Evolutionary conservation across 2,888 invertebrate species (phyloP), one percentile per base, ranked within the genome.

Genomic region (Hypomecis atomaria): DNA sequence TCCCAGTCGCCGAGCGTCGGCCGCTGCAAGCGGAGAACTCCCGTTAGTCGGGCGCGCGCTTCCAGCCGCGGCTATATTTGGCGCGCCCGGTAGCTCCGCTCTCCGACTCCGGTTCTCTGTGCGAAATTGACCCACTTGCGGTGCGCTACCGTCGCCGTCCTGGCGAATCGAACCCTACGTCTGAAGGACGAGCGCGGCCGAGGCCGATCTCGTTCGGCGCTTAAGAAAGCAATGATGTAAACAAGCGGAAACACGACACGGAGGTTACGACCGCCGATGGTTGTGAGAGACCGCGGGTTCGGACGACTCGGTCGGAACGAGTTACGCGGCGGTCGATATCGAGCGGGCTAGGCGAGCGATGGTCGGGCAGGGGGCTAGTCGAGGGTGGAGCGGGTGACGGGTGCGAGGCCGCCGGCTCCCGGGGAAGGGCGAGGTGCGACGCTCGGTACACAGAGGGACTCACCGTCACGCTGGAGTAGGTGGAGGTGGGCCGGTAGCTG

Each of bases 1-100:
- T 97, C 96, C 97, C 97, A 97, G 82, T 97, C 96, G 83, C 97
- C 95, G 88, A 94, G 92, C 78, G 93, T 91, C 87, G 94, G 94
- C 92, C 94, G 95, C 96, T 96, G 95, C 92, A 95, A 95, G 92
- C 89, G 89, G 86, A 92, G 84, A 93, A 92, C 82, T 90, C 88
- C 89, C 90, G 89, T 92, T 93, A 92, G 86, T 88, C 88, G 88
- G 84, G 82, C 89, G 87, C 78, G 82, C 85, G 86, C 84, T 84
- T 89, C 92, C 92, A 92, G 92, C 86, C 90, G 89, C 86, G 92
- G 86, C 93, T 93, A 93, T 93, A 93, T 93, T 93, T 93, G 93
- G 93, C 90, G 89, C 93, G 93, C 86, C 75, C 87, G 89, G 84
- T 82, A 82, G 87, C 90, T 89, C 86, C 87, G 88, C 86, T 87